Evolutionary conservation across 2,113 vertebrate genomes (phyloP), one percentile per base, ranked within the genome.

Genomic region (Vireo altiloquus): DNA sequence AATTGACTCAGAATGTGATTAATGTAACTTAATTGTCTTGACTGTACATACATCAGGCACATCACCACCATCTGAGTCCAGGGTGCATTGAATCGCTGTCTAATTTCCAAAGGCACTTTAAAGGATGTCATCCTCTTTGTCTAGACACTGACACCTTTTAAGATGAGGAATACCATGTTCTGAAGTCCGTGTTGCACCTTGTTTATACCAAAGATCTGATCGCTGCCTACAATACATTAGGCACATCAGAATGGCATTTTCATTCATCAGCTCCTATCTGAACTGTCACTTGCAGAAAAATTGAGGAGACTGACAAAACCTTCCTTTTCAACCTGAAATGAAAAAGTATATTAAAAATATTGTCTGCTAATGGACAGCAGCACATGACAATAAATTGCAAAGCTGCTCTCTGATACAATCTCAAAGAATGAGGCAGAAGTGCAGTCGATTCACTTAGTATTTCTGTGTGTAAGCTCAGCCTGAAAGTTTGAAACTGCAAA

Each of bases 1-100:
- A 97, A 97, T 97, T 97, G 96, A 94, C 92, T 97, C 95, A 49
- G 95, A 95, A 97, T 92, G 95, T 97, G 96, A 97, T 97, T 97
- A 97, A 97, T 97, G 90, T 97, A 97, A 97, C 94, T 94, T 97
- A 97, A 97, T 97, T 97, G 96, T 97, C 96, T 94, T 89, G 96
- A 93, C 95, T 97, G 97, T 97, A 96, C 92, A 92, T 96, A 96
- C 90, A 96, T 95, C 96, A 96, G 92, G 92, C 94, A 93, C 90
- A 96, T 95, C 90, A 84, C 93, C 94, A 91, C 95, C 95, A 96
- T 95, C 92, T 97, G 94, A 96, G 96, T 95, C 92, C 75, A 24
- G 91, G 89, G 87, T 86, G 90, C 81, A 76, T 69, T 93, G 96
- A 95, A 92, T 97, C 15, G 63, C 92, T 94, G 70, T 94, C 92